Base-by-base conservation (phyloP, 2,888 invertebrate genomes). In the Campoletis raptor region DNA sequence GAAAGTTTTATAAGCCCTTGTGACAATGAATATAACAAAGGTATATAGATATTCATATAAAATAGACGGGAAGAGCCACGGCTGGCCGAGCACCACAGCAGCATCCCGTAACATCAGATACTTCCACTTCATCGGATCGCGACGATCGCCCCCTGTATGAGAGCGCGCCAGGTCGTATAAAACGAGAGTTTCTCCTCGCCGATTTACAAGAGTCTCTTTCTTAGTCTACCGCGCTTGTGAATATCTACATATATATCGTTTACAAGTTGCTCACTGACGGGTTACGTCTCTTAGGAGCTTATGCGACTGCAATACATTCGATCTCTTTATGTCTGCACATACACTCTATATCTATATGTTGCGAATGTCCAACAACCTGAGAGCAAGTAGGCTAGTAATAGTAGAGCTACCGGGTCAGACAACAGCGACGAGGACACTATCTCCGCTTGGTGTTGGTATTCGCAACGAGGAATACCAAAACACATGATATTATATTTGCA, bases 381-480 rank as follows among this genome's bases (percentile, higher is more conserved):
- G 69, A 85, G 72, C 82, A 64, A 85, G 81, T 79, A 40, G 70
- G 42, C 42, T 67, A 74, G 85, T 37, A 52, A 83, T 85, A 74
- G 70, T 45, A 69, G 76, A 84, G 81, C 81, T 85, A 85, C 85
- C 73, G 81, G 67, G 36, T 72, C 85, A 77, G 85, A 88, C 87
- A 86, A 64, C 73, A 64, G 70, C 64, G 70, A 76, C 85, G 74
- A 78, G 70, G 67, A 77, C 77, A n/a, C 24, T 21, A 61, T 66
- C 83, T 72, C 61, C 61, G 64, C 69, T 72, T 15, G 66, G 48
- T 72, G 45, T 69, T 72, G 72, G 36, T 36, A 54, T 54, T 78
- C 61, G 61, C 54, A 48, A 69, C 61, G 57, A 42, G 76, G 18
- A 45, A 81, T 54, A 61, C 67, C 54, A 78, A 81, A 73, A 85